Percentiles rank a stretch among this genome's conserved stretches.
Evolutionary conservation across 2,888 invertebrate genomes (phyloP).

Genomic region (Zaprionus lineosus): DNA sequence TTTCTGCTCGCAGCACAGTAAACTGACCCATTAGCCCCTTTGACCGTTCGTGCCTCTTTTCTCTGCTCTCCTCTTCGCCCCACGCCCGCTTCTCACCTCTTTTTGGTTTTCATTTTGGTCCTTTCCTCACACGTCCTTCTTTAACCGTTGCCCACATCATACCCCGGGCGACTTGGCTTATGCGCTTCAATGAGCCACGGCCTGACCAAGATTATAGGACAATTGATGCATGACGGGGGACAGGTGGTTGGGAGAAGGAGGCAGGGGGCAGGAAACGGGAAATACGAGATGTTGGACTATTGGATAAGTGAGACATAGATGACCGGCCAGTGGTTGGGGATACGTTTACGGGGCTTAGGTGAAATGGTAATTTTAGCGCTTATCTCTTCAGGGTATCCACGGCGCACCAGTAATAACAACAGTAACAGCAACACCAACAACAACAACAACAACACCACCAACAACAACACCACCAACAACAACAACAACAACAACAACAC

Average conservation of each 20-base stretch:
- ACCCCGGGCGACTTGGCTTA: conserved; percentile 22
- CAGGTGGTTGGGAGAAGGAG: background rate
- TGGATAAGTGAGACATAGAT: too few relatives aligned
- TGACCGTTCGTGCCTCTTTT: too few relatives aligned
- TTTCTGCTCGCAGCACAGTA: conserved; percentile 43
- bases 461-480: too few relatives aligned
- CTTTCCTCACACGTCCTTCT: too few relatives aligned
- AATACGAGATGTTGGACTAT: too few relatives aligned
- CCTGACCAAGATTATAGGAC: background rate
- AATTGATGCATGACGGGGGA: conserved; percentile 1
- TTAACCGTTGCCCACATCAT: too few relatives aligned
- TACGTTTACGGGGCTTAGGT: conserved; percentile 12
- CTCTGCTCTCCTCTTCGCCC: too few relatives aligned
- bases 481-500: conserved; percentile 20
- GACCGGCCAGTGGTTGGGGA: too few relatives aligned
- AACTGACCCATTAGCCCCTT: conserved; percentile 57
- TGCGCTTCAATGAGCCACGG: conserved; percentile 29
- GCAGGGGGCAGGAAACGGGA: background rate
- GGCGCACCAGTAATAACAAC: conserved; percentile 1
- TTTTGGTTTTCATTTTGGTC: background rate
- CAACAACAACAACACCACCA: conserved; percentile 23
- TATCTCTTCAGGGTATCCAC: conserved; percentile 40
- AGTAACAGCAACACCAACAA: conserved; percentile 19
- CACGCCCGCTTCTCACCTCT: background rate
- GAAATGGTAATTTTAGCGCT: conserved; percentile 65